Evolutionary conservation across 2,888 invertebrate genomes (phyloP).

Genomic region (Dynastes hyllus): DNA sequence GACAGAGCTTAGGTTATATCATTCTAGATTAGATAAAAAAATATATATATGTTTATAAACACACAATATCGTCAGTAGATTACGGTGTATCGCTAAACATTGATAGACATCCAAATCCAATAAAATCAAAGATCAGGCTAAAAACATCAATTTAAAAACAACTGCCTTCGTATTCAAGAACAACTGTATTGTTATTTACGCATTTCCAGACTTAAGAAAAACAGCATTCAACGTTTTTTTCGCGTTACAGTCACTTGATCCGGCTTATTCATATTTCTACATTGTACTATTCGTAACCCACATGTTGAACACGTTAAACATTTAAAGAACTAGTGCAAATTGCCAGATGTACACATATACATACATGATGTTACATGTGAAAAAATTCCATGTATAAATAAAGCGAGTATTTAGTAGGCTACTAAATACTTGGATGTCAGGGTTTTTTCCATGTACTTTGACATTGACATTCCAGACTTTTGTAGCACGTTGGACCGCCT

Average conservation of each 20-base stretch:
- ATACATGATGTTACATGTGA: neutral
- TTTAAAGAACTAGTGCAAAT: conserved; percentile 8
- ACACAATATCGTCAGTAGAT: neutral
- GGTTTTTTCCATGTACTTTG: neutral
- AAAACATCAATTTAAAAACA: neutral
- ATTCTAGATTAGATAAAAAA: conserved; percentile 19
- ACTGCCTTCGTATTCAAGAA: too few species aligned
- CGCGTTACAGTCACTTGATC: conserved; percentile 12
- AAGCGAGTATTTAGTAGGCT: neutral
- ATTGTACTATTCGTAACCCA: conserved; percentile 4
- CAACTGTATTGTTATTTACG: neutral
- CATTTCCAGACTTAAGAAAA: conserved; percentile 10
- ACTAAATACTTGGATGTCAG: neutral
- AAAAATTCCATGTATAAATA: too few species aligned
- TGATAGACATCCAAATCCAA: neutral
- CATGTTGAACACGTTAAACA: conserved; percentile 16
- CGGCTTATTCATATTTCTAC: conserved; percentile 13
- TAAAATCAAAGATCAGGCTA: neutral
- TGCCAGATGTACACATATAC: conserved; percentile 20
- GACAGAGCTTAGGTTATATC: conserved; percentile 1
- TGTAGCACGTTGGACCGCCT: too few species aligned
- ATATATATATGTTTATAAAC: neutral
- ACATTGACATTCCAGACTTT: conserved; percentile 26
- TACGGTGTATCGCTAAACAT: neutral
- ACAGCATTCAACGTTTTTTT: conserved; percentile 12